A percentile compares a stretch with the other conserved stretches of the same genome.
phyloP scores from a whole-genome alignment of 1,140 invertebrate species.

The Laupala kohalensis region DNA sequence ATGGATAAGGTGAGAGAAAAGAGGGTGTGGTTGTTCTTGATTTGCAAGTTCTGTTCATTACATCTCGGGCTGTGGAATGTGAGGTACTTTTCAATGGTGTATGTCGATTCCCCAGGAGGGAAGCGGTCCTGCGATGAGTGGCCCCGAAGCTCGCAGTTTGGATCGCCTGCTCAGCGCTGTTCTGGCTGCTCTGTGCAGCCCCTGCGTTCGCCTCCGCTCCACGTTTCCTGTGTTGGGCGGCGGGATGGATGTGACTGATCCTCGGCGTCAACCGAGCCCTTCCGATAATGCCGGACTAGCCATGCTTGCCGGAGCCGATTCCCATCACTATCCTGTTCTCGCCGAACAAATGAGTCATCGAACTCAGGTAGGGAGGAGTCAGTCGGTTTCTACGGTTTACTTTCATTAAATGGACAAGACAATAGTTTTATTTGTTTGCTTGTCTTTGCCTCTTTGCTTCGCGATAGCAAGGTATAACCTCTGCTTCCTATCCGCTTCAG shows the following conservation, averaged over 20 bases:
- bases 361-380: slow-evolving; percentile 41
- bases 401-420: no score
- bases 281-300: slow-evolving; percentile 54
- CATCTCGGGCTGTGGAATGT: no score
- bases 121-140: neutral
- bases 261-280: slow-evolving; percentile 44
- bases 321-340: slow-evolving; percentile 62
- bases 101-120: no score
- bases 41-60: no score
- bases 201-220: slow-evolving; percentile 58
- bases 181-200: slow-evolving; percentile 64
- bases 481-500: no score
- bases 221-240: slow-evolving; percentile 55
- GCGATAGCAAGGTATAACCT: no score
- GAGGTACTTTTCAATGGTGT: no score
- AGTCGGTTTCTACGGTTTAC: no score
- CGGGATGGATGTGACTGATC: slow-evolving; percentile 15
- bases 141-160: neutral
- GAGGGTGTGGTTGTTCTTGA: no score
- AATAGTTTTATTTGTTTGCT: no score
- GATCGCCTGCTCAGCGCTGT: slow-evolving; percentile 68
- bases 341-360: slow-evolving; percentile 71
- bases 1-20: slow-evolving; percentile 72
- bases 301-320: slow-evolving; percentile 55
- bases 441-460: no score